Conservation (phyloP, 2,113 vertebrate genomes). For the Prionailurus viverrinus region DNA sequence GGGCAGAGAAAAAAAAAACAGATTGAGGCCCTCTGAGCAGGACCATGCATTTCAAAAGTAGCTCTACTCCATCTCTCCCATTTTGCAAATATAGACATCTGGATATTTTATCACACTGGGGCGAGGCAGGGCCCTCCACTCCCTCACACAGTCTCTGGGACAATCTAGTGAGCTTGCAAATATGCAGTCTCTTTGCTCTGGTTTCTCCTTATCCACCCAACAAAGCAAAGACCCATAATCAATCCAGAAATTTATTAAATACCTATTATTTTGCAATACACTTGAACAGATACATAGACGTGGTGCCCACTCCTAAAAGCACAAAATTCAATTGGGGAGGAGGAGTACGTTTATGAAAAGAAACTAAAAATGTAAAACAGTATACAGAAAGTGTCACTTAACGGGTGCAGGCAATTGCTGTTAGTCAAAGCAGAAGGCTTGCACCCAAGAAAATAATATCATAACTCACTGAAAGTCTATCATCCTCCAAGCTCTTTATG, state of each 20-base stretch:
- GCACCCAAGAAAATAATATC: slow-evolving; percentile 36
- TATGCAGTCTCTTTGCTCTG: neutral
- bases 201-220: neutral
- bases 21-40: neutral
- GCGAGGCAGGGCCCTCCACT: neutral
- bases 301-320: neutral
- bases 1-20: neutral
- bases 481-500: neutral
- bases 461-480: neutral
- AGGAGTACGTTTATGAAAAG: slow-evolving; percentile 49
- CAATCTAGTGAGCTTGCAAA: neutral
- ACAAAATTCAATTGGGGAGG: slow-evolving; percentile 48
- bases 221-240: neutral
- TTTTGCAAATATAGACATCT: neutral
- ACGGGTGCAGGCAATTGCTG: slow-evolving; percentile 13
- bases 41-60: neutral
- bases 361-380: slow-evolving; percentile 40
- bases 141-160: neutral
- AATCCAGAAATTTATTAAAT: neutral
- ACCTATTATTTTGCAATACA: neutral
- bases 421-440: slow-evolving; percentile 60
- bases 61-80: neutral
- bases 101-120: neutral
- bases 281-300: neutral
- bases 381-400: slow-evolving; percentile 52